These are phyloP conservation scores for Silurus lanzhouensis DNA, from an alignment of 2,797 vertebrate species.

Conservation along the genomic window DNA sequence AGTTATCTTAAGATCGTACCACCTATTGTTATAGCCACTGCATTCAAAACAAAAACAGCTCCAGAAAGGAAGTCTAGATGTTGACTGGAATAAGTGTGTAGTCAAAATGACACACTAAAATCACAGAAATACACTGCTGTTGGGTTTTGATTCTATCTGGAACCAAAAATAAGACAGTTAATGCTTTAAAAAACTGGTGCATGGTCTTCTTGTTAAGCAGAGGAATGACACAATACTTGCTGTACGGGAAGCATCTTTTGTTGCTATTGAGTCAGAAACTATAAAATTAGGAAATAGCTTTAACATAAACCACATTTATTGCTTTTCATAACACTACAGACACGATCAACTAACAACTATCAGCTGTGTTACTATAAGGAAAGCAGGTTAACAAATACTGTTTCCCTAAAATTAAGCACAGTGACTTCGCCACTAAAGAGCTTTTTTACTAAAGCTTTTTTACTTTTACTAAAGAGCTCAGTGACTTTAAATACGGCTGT, in stretches of 20 bases:
- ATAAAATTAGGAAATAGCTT: background rate
- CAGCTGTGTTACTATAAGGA: background rate
- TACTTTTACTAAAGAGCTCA: background rate
- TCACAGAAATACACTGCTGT: background rate
- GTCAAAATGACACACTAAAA: background rate
- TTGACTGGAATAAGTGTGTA: background rate
- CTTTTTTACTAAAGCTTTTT: too few relatives aligned
- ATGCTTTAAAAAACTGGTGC: background rate
- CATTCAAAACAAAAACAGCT: slow-evolving; percentile 36
- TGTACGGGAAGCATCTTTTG: background rate
- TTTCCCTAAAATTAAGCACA: background rate
- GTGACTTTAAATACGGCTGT: background rate
- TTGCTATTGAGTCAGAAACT: background rate
- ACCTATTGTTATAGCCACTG: slow-evolving; percentile 60
- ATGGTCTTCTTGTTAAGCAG: background rate
- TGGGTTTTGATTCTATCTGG: background rate
- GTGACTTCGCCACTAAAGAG: background rate
- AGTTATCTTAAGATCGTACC: slow-evolving; percentile 57
- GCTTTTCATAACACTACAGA: background rate
- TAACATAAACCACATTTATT: background rate
- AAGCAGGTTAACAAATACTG: background rate
- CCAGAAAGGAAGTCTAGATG: slow-evolving; percentile 47
- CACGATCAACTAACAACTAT: background rate
- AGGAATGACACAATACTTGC: background rate
- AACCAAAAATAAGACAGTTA: background rate